Evolutionary conservation across 2,797 vertebrate genomes (phyloP).

Genomic region (Cryptoblepharus egeriae): DNA sequence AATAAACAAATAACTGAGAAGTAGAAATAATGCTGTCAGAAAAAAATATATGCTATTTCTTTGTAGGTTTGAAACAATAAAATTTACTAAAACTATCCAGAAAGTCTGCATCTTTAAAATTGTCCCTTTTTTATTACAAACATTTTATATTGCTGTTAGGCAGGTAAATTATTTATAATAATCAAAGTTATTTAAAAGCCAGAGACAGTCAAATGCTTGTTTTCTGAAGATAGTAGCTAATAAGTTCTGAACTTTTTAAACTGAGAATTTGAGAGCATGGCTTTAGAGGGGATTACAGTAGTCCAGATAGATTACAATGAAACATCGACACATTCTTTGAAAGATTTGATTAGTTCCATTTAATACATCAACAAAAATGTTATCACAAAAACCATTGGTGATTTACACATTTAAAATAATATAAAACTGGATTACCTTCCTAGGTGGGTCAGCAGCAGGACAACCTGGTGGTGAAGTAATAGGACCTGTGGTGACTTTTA

Average conservation of each 20-base stretch:
- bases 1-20: background rate
- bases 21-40: background rate
- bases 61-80: background rate
- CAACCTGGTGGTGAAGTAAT: slow-evolving; percentile 46
- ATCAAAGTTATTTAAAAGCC: background rate
- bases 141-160: background rate
- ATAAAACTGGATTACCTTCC: slow-evolving; percentile 64
- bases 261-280: background rate
- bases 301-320: background rate
- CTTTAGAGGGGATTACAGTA: background rate
- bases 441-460: slow-evolving; percentile 60
- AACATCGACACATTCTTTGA: background rate
- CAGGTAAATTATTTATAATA: background rate
- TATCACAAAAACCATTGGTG: background rate
- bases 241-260: background rate
- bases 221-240: background rate
- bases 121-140: background rate
- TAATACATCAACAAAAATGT: slow-evolving; percentile 1
- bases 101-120: background rate
- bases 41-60: background rate
- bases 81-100: background rate
- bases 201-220: background rate
- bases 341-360: background rate
- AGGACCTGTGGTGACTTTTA: slow-evolving; percentile 2
- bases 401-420: background rate